Conservation (phyloP, 37 sponge, comb jelly and placozoan genomes). For the Mnemiopsis leidyi region DNA sequence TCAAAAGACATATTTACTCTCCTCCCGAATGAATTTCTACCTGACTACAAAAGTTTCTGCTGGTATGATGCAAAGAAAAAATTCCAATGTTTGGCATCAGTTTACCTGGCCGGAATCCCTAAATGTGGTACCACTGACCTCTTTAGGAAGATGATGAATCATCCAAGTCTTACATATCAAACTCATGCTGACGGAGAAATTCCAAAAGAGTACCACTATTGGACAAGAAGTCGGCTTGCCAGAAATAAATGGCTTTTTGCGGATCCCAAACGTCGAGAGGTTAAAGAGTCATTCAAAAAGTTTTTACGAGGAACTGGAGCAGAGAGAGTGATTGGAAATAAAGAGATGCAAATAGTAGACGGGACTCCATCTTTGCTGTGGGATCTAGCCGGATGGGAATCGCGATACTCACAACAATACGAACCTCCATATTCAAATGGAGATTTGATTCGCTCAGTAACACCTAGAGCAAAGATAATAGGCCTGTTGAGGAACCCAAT, state of each 20-base stretch:
- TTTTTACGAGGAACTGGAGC: background rate
- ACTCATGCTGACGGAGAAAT: background rate
- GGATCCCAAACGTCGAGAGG: background rate
- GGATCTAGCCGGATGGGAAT: constrained; percentile 30
- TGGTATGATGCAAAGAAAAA: background rate
- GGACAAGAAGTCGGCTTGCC: background rate
- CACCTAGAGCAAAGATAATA: constrained; percentile 68
- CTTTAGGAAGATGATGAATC: background rate
- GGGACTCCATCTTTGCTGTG: constrained; percentile 37
- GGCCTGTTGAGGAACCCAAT: constrained; percentile 69
- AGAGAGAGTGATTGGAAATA: background rate
- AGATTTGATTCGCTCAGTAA: constrained; percentile 12
- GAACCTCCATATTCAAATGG: constrained; percentile 13
- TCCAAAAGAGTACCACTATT: constrained; percentile 27
- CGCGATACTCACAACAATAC: background rate
- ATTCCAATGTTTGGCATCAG: background rate
- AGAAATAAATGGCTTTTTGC: background rate
- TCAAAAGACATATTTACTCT: background rate
- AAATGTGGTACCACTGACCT: constrained; percentile 53
- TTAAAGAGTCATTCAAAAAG: background rate
- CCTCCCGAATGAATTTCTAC: constrained; percentile 32
- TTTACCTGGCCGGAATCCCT: constrained; percentile 25
- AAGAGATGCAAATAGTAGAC: background rate
- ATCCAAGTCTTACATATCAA: background rate
- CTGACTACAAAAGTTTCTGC: constrained; percentile 59